A percentile compares a stretch with the other conserved stretches of the same genome.
Evolutionary conservation across 2,888 invertebrate genomes (phyloP).

Genomic region (Mesoligia furuncula): DNA sequence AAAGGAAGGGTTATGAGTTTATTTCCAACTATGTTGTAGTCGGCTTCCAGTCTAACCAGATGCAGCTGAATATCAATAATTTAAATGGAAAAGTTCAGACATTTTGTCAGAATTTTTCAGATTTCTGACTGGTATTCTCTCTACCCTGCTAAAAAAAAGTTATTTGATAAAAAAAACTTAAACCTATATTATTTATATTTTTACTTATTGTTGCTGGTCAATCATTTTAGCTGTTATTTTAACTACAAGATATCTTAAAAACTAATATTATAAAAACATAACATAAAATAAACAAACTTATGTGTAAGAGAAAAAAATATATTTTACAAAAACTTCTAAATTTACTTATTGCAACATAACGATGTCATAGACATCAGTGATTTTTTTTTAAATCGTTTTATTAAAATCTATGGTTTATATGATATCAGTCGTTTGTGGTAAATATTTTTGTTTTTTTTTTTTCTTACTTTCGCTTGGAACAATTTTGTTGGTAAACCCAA

Average conservation of each 20-base stretch:
- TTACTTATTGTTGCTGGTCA: slow-evolving; percentile 51
- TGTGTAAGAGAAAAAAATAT: slow-evolving; percentile 67
- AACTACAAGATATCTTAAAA: slow-evolving; percentile 39
- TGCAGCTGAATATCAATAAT: neutral
- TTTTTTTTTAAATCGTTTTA: slow-evolving; percentile 65
- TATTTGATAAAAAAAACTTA: slow-evolving; percentile 39
- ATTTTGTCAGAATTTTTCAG: neutral
- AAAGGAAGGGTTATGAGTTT: neutral
- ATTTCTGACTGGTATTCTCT: neutral
- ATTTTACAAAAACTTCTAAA: slow-evolving; percentile 78
- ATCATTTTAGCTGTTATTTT: slow-evolving; percentile 45
- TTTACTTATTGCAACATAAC: slow-evolving; percentile 86
- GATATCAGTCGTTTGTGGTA: slow-evolving; percentile 78
- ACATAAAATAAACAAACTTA: slow-evolving; percentile 59
- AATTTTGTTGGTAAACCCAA: slow-evolving; percentile 57
- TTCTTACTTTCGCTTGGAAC: slow-evolving; percentile 48
- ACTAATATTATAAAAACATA: slow-evolving; percentile 53
- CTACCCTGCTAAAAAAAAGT: slow-evolving; percentile 12
- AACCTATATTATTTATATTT: slow-evolving; percentile 45
- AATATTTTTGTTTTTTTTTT: slow-evolving; percentile 62
- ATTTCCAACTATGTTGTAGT: neutral
- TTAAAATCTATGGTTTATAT: slow-evolving; percentile 68
- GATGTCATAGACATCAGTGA: slow-evolving; percentile 78
- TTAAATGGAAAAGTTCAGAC: neutral
- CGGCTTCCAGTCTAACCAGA: neutral